These are phyloP conservation scores for Mastacembelus armatus DNA, from an alignment of 2,797 vertebrate species.

Conservation along the genomic window DNA sequence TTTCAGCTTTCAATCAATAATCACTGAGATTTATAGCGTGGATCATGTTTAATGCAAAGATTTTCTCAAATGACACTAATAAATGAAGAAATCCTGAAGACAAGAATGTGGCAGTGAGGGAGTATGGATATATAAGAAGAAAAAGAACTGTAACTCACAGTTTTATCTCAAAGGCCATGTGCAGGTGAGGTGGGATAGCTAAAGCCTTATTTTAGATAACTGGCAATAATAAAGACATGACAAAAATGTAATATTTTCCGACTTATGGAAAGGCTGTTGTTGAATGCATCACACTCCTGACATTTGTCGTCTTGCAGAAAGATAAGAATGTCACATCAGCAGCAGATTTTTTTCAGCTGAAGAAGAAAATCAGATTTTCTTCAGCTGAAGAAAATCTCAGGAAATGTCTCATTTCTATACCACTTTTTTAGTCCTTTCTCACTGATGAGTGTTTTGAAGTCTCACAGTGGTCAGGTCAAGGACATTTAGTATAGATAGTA, in stretches of 20 bases:
- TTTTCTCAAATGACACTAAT: not conserved
- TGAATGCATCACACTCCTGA: not conserved
- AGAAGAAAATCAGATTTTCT: no score
- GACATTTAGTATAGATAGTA: constrained; percentile 17
- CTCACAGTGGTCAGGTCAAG: constrained; percentile 35
- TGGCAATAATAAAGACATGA: not conserved
- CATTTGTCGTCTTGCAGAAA: constrained; percentile 14
- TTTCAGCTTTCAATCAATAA: not conserved
- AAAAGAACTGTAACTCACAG: not conserved
- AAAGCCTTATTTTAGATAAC: constrained; percentile 1
- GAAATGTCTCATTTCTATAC: constrained; percentile 18
- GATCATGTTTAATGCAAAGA: not conserved
- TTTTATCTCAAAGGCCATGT: not conserved
- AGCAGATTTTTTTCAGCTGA: no score
- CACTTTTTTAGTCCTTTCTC: constrained; percentile 3
- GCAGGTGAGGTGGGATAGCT: not conserved
- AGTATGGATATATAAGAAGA: not conserved
- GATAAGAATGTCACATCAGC: constrained; percentile 15
- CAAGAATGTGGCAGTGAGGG: not conserved
- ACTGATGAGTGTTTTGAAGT: constrained; percentile 11
- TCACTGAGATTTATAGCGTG: not conserved
- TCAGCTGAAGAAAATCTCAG: constrained; percentile 22
- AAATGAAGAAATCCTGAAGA: not conserved
- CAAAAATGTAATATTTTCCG: not conserved
- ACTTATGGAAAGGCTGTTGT: constrained; percentile 4